phyloP scores from a whole-genome alignment of 1,140 invertebrate species.

The Ceratina calcarata region DNA sequence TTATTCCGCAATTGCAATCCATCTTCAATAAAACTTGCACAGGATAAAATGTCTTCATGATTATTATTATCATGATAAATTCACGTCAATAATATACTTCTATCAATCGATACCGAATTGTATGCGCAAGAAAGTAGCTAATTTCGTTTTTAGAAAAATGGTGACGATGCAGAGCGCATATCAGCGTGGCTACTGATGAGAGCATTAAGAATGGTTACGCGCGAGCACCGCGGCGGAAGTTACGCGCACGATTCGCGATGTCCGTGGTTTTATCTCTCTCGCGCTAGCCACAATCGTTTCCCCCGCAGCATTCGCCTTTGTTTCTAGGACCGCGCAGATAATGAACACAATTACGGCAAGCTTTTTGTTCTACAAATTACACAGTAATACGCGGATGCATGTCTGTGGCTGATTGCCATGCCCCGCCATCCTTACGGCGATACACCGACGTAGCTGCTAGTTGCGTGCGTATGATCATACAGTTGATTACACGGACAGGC shows the following conservation, averaged over 20 bases:
- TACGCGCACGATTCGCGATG: conserved; percentile 51
- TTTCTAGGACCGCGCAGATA: conserved; percentile 70
- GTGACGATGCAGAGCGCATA: no score
- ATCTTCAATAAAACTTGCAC: no score
- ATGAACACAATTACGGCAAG: conserved; percentile 76
- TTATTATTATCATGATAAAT: no score
- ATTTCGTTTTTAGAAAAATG: no score
- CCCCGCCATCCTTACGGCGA: conserved; percentile 57
- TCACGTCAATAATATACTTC: no score
- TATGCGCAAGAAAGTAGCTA: neutral
- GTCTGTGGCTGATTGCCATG: conserved; percentile 74
- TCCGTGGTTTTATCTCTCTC: conserved; percentile 26
- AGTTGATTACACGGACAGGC: neutral
- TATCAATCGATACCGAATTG: conserved; percentile 7
- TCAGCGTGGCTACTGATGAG: no score
- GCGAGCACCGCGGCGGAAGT: conserved; percentile 36
- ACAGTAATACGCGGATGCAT: conserved; percentile 71
- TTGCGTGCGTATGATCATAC: conserved; percentile 39
- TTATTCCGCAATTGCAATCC: no score
- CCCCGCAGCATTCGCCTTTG: conserved; percentile 57
- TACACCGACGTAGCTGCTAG: conserved; percentile 41
- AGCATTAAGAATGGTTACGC: no score
- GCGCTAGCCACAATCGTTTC: neutral
- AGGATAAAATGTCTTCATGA: neutral
- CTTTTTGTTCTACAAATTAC: conserved; percentile 77